Evolutionary conservation across 2,888 invertebrate genomes (phyloP).

Genomic region (Cephus sareptanus): DNA sequence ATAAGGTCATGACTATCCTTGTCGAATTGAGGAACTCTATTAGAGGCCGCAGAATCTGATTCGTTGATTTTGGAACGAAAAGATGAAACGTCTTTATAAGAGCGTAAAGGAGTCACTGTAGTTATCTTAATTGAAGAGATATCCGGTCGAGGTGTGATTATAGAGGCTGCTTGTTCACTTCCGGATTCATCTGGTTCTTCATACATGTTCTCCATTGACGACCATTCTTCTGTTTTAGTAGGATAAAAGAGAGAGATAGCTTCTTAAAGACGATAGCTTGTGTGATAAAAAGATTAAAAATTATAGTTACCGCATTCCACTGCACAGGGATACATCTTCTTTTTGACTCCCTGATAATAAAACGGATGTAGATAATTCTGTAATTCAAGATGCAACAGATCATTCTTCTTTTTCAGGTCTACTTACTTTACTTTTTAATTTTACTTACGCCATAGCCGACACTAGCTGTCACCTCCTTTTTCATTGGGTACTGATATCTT

Average conservation of each 20-base stretch:
- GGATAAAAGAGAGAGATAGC: neutral
- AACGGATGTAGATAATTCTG: constrained; percentile 19
- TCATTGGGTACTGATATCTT: constrained; percentile 15
- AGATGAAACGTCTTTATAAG: constrained; percentile 9
- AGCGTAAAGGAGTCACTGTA: constrained; percentile 6
- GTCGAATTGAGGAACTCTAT: neutral
- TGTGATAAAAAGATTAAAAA: neutral
- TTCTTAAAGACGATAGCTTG: neutral
- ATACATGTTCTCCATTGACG: neutral
- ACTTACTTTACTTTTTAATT: neutral
- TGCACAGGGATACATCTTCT: constrained; percentile 20
- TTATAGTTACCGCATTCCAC: constrained; percentile 16
- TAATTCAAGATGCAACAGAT: neutral
- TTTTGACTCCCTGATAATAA: constrained; percentile 11
- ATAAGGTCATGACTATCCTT: neutral
- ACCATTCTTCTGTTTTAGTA: neutral
- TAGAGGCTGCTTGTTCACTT: neutral
- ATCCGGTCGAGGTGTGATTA: constrained; percentile 14
- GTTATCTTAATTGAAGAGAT: constrained; percentile 17
- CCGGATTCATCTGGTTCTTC: neutral
- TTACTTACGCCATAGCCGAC: constrained; percentile 18
- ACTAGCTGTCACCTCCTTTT: constrained; percentile 16
- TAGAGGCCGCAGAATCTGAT: neutral
- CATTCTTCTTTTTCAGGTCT: neutral
- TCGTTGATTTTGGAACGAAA: constrained; percentile 10